Conservation (phyloP, 30 jellyfish, hydroid and myxozoan genomes). For the Catostylus mosaicus region DNA sequence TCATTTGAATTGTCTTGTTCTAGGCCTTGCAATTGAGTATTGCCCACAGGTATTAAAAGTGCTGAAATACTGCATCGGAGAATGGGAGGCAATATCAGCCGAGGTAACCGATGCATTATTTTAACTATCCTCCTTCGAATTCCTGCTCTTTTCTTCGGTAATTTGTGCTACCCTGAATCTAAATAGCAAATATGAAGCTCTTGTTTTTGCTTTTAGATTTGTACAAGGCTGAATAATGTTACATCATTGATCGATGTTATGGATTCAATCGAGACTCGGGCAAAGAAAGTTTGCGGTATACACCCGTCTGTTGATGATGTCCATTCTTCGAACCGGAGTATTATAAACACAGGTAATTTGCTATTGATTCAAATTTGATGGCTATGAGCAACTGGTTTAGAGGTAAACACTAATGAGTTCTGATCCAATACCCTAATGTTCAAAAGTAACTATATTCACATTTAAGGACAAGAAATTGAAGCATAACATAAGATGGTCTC, state of each 20-base stretch:
- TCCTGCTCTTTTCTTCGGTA: too few species aligned
- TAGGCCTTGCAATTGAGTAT: slow-evolving; percentile 1
- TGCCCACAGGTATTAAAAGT: slow-evolving; percentile 50
- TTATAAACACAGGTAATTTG: neutral
- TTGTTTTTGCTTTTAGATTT: slow-evolving; percentile 29
- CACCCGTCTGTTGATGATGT: neutral
- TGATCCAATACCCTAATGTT: too few species aligned
- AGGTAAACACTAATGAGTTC: too few species aligned
- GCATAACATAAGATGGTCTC: too few species aligned
- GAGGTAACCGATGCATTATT: slow-evolving; percentile 26
- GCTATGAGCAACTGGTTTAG: too few species aligned
- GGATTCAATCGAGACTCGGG: slow-evolving; percentile 19
- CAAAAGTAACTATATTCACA: too few species aligned
- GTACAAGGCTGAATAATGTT: slow-evolving; percentile 48
- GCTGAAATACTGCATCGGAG: slow-evolving; percentile 51
- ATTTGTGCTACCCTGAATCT: too few species aligned
- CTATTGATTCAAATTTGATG: neutral
- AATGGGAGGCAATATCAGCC: slow-evolving; percentile 51
- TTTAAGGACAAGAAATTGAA: too few species aligned
- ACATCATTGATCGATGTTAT: slow-evolving; percentile 40
- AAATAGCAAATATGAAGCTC: too few species aligned
- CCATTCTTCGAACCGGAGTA: neutral
- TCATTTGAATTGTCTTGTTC: too few species aligned
- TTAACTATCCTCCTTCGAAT: too few species aligned
- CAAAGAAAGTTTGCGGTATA: slow-evolving; percentile 22